Evolutionary conservation across 2,888 invertebrate genomes (phyloP), one percentile per base, ranked within the genome.

Genomic region (Drosophila peninsularis): DNA sequence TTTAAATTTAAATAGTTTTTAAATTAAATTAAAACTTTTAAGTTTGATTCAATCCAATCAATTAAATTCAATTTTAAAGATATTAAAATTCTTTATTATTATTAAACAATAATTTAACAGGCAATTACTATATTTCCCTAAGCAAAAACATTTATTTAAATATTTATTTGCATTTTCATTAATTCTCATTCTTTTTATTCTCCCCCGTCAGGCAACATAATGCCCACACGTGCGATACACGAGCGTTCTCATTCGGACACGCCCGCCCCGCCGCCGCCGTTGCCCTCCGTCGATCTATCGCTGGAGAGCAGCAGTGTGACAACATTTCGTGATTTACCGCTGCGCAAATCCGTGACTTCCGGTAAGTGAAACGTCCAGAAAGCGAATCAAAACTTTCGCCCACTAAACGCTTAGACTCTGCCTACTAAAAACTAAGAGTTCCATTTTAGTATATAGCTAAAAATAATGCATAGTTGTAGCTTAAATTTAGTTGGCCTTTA

Each of bases 261-360:
- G 52, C 85, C 88, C 10, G 85, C 89, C 5, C 97, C 96, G 21
- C 96, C 96, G 54, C 95, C 96, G 61, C 95, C 96, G 56, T 93
- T 97, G 82, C 96, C 96, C 54, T 95, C 96, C 13, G 97, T 98
- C 57, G 97, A 98, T 92, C 94, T 98, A 65, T 98, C 97, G 62
- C 97, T 97, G 36, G 98, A 98, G 93, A 98, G 98, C 93, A 98
- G 98, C 92, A 98, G 98, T 92, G 98, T 98, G 74, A 97, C 98
- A 60, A 97, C 97, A 70, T 95, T 98, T 88, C 97, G 97, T 90
- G 97, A 97, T 94, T 94, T 98, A 93, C 97, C 97, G 72, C 93
- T 97, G 82, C 94, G 97, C 81, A 98, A 98, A 93, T 97, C 97
- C 53, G 92, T 95, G 71, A 95, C 95, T 70, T 95, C 95, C 88